Percentiles rank a stretch among this genome's conserved stretches.
Evolutionary conservation across 2,797 vertebrate genomes (phyloP).

Genomic region (Podarcis siculus): DNA sequence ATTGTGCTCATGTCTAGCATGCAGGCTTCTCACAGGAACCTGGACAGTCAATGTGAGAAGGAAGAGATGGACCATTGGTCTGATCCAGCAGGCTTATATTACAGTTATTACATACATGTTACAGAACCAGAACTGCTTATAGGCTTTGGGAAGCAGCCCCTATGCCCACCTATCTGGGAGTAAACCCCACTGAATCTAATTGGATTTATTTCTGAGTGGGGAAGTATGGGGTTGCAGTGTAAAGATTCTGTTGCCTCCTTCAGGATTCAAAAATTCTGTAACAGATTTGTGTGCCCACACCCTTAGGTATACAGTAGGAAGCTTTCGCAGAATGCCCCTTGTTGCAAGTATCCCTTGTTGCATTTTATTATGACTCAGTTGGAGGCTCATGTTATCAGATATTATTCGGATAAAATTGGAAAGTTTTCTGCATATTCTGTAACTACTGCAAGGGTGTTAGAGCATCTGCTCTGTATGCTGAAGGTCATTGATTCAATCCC

Average conservation of each 20-base stretch:
- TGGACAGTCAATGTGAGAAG: no score
- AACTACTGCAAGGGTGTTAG: not conserved
- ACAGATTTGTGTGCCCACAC: not conserved
- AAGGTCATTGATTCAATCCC: no score
- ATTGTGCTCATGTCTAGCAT: no score
- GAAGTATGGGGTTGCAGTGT: no score
- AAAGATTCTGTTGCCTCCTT: not conserved
- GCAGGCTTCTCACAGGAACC: no score
- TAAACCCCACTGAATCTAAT: no score
- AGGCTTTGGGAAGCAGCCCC: not conserved
- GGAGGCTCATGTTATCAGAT: not conserved
- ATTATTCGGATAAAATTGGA: not conserved
- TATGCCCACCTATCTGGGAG: no score
- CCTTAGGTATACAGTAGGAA: not conserved
- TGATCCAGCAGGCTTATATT: no score
- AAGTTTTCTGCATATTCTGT: not conserved
- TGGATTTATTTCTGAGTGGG: no score
- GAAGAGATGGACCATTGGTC: no score
- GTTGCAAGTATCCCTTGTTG: not conserved
- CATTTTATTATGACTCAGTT: not conserved
- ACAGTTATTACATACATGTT: no score
- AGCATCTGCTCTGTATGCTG: no score
- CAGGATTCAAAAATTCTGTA: not conserved
- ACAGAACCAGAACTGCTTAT: not conserved
- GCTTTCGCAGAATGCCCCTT: not conserved